Evolutionary conservation across 1,140 invertebrate genomes (phyloP).

Genomic region (Drosophila ogumai): DNA sequence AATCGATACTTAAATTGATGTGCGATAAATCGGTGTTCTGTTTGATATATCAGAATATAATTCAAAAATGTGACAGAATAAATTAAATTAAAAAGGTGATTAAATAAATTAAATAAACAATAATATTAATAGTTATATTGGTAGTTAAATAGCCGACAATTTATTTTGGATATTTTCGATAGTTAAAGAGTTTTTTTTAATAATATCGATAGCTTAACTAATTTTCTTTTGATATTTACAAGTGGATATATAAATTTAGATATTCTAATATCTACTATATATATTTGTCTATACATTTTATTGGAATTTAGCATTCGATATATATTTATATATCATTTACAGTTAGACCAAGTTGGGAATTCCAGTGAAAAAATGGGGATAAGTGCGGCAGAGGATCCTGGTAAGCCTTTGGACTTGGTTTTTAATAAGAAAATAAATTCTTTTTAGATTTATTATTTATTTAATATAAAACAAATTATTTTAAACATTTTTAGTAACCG

Average conservation of each 20-base stretch:
- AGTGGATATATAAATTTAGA: background rate
- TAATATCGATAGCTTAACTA: too few relatives aligned
- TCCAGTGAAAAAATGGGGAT: background rate
- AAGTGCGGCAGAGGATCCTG: background rate
- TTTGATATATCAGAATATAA: background rate
- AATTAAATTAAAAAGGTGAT: background rate
- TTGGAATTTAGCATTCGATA: too few relatives aligned
- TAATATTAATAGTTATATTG: too few relatives aligned
- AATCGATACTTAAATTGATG: background rate
- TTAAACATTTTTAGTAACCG: background rate
- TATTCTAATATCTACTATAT: background rate
- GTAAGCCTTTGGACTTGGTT: background rate
- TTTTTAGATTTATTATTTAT: background rate
- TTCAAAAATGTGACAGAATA: too few relatives aligned
- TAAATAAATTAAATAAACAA: background rate
- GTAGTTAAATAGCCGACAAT: too few relatives aligned
- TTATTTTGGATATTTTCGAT: background rate
- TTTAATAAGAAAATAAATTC: background rate
- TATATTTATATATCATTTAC: too few relatives aligned
- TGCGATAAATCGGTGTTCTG: background rate
- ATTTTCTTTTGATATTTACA: background rate
- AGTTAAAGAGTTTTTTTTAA: background rate
- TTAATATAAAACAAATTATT: background rate
- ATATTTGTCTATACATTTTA: too few relatives aligned
- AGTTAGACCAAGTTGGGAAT: background rate